Evolutionary conservation across 2,113 vertebrate genomes (phyloP).

Genomic region (Boleophthalmus pectinirostris): DNA sequence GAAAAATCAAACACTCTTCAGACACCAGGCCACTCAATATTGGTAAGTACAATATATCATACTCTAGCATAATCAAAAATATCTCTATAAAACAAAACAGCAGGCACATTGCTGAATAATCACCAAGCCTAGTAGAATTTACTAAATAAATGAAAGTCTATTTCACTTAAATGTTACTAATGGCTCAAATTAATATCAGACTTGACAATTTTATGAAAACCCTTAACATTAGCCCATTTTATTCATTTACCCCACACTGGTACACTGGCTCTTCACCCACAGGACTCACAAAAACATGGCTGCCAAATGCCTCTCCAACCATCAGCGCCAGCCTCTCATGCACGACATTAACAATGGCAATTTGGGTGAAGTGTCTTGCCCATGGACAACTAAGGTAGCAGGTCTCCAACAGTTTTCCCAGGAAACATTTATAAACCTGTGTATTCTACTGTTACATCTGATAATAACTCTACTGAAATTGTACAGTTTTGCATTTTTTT

Average conservation of each 20-base stretch:
- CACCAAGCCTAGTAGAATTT: not conserved
- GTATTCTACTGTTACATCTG: not conserved
- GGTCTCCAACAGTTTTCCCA: not conserved
- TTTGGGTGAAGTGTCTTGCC: not conserved
- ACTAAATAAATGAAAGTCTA: not conserved
- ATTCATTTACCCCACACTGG: not conserved
- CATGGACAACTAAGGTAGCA: not conserved
- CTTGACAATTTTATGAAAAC: not conserved
- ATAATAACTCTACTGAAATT: not conserved
- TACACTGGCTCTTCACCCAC: not conserved
- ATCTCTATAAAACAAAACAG: not conserved
- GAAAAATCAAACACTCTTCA: constrained; percentile 7
- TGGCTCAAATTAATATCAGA: not conserved
- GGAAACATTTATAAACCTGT: no score
- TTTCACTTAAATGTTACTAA: not conserved
- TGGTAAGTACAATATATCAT: not conserved
- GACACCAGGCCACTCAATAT: not conserved
- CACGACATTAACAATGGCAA: not conserved
- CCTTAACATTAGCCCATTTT: not conserved
- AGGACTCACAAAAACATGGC: not conserved
- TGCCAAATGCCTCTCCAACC: not conserved
- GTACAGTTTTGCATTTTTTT: no score
- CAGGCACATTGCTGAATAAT: not conserved
- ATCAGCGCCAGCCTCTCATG: not conserved
- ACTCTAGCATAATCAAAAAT: not conserved